phyloP scores from a whole-genome alignment of 2,797 vertebrate genomes.

The Pipistrellus pygmaeus region DNA sequence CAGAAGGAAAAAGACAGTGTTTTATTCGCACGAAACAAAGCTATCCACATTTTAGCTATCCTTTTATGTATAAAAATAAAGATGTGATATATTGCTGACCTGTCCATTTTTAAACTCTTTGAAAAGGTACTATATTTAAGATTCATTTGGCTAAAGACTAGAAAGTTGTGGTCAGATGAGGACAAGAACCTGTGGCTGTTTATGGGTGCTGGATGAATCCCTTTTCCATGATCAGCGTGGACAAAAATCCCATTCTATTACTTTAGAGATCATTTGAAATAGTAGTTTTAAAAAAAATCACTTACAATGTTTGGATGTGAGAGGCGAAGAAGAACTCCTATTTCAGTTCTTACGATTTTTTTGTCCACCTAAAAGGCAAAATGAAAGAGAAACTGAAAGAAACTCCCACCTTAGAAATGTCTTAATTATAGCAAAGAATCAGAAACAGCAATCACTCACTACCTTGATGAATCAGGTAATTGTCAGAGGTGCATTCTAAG shows the following conservation, averaged over 20 bases:
- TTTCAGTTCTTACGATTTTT: conserved; percentile 94
- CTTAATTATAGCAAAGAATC: conserved; percentile 6
- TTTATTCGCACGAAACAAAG: conserved; percentile 53
- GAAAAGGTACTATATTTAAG: neutral
- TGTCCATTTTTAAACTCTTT: conserved; percentile 37
- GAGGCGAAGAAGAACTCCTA: conserved; percentile 93
- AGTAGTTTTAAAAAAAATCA: conserved; percentile 69
- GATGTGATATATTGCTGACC: neutral
- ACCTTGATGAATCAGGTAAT: neutral
- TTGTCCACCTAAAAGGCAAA: conserved; percentile 91
- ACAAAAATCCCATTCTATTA: neutral
- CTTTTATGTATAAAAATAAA: conserved; percentile 59
- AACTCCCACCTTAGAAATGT: conserved; percentile 22
- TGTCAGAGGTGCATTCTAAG: neutral
- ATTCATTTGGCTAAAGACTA: conserved; percentile 10
- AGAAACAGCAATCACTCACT: neutral
- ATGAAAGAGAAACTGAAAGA: conserved; percentile 72
- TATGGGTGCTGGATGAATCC: neutral
- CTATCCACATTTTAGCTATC: neutral
- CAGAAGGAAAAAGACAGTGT: conserved; percentile 43
- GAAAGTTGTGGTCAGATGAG: neutral
- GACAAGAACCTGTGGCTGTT: neutral
- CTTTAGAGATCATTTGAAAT: conserved; percentile 16
- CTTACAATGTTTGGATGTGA: conserved; percentile 95
- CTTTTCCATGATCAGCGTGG: neutral